These are phyloP conservation scores for Dolichallabes microphthalmus DNA, from an alignment of 2,113 vertebrate species.

Conservation along the genomic window DNA sequence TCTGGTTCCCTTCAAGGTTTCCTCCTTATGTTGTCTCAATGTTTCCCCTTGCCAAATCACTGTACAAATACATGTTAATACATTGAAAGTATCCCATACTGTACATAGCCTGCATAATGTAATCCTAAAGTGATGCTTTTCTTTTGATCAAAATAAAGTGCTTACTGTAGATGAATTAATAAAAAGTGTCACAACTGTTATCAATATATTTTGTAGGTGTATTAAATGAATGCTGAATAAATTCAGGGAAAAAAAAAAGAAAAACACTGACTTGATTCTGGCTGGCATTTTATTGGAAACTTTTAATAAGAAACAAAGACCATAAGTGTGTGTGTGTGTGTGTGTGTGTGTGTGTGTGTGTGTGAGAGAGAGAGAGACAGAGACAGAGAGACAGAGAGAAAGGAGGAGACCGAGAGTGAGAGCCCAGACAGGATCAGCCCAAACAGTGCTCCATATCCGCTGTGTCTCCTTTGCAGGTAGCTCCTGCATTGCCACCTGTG, in stretches of 20 bases:
- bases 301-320: not conserved
- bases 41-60: too few species aligned
- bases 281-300: not conserved
- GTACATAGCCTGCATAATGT: not conserved
- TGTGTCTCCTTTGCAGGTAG: slow-evolving; percentile 70
- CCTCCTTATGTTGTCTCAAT: too few species aligned
- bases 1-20: too few species aligned
- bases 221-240: not conserved
- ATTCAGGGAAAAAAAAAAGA: not conserved
- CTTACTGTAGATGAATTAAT: not conserved
- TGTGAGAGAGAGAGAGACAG: not conserved
- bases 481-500: slow-evolving; percentile 54
- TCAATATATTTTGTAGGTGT: not conserved
- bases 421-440: not conserved
- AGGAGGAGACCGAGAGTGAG: not conserved
- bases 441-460: slow-evolving; percentile 66
- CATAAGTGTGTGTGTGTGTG: not conserved
- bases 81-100: not conserved
- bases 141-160: not conserved
- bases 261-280: not conserved
- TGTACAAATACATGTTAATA: too few species aligned
- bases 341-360: not conserved
- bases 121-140: not conserved
- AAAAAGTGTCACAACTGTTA: not conserved
- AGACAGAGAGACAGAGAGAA: not conserved